Base-by-base conservation (phyloP, 2,113 vertebrate genomes). In the Carassius carassius region DNA sequence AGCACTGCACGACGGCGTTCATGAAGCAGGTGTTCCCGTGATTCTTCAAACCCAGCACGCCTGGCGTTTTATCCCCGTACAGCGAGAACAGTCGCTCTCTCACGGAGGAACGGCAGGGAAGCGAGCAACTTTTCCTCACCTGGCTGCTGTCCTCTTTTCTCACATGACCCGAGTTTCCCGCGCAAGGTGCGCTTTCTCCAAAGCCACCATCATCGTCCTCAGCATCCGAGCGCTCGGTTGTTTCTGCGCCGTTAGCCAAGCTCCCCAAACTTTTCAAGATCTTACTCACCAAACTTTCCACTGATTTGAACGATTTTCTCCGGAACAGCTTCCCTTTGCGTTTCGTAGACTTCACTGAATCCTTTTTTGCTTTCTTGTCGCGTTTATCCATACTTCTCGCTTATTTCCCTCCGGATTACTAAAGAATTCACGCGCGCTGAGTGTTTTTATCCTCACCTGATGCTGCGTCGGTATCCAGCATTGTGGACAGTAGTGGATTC, bases 21-120 rank as follows among this genome's bases (percentile, higher is more conserved):
- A 99, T 99, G 94, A 99, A 99, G 94, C 98, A 99, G 92, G 98
- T 99, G 96, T 99, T 99, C 69, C 98, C 98, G 93, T 99, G 98
- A 93, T 99, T 99, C 90, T 97, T 97, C 81, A 99, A 96, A 14
- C 98, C 98, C 87, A 97, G 92, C 81, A 98, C 96, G 1, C 97
- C 97, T 9, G 97, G 97, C 79, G 96, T 94, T 79, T 95, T 95
- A 82, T 95, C 91, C 10, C 91, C 91, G 69, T 91, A 93, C 12
- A 79, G 65, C 37, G 87, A 58, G 21, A 82, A 84, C 16, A 85
- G 47, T 9, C 81, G 78, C 35, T 89, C 88, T 81, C 19, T 84
- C 2, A 37, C 63, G 0, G 83, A 84, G 41, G 29, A 9, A 63
- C 78, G 82, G n/a, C 74, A 19, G 14, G 86, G 78, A 44, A 85